Evolutionary conservation across 2,888 invertebrate genomes (phyloP).

Genomic region (Camptogramma bilineatum): DNA sequence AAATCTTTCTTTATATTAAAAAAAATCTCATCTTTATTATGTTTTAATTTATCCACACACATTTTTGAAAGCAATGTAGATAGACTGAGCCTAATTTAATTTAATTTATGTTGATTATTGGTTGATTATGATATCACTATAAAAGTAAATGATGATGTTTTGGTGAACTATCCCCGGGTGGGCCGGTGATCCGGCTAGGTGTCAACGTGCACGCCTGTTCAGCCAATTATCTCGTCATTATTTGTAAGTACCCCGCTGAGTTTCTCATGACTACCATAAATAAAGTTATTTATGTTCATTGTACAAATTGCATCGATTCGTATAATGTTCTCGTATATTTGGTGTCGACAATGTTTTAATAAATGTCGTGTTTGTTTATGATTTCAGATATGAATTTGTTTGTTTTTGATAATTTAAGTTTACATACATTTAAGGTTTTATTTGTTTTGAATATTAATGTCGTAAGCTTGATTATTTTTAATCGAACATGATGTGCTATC

Average conservation of each 20-base stretch:
- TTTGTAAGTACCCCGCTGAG: slow-evolving; percentile 37
- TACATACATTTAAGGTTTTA: no score
- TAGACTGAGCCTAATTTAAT: neutral
- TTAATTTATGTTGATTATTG: slow-evolving; percentile 21
- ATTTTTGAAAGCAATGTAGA: neutral
- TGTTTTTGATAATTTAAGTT: neutral
- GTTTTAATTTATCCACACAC: neutral
- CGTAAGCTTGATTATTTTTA: no score
- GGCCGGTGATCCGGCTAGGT: slow-evolving; percentile 24
- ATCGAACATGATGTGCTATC: no score
- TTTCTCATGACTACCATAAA: slow-evolving; percentile 31
- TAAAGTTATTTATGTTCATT: slow-evolving; percentile 35
- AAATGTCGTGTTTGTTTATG: slow-evolving; percentile 2
- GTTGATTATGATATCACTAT: slow-evolving; percentile 26
- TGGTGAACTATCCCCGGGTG: slow-evolving; percentile 30
- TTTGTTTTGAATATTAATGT: no score
- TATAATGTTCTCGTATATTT: slow-evolving; percentile 25
- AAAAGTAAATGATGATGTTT: slow-evolving; percentile 28
- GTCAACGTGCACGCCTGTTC: slow-evolving; percentile 32
- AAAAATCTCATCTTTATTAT: neutral
- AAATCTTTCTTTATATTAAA: no score
- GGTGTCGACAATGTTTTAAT: slow-evolving; percentile 8
- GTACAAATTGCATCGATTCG: slow-evolving; percentile 27
- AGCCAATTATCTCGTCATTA: slow-evolving; percentile 36
- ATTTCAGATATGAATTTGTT: slow-evolving; percentile 1